phyloP scores from a whole-genome alignment of 92 coral and sea anemone genomes.

The Meandrina meandrites region DNA sequence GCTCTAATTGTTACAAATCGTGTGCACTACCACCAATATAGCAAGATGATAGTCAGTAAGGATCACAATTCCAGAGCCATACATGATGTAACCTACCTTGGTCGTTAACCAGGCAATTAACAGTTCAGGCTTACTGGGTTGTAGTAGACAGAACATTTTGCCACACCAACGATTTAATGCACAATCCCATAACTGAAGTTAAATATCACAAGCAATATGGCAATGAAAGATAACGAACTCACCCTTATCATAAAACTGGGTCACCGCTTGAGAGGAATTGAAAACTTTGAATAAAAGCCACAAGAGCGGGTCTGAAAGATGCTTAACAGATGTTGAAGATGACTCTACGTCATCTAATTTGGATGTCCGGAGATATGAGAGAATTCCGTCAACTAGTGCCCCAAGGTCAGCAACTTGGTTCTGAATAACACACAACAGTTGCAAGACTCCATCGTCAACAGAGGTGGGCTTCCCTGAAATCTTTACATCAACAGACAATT shows the following conservation, averaged over 20 bases:
- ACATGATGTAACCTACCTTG: neutral
- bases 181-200: too few species aligned
- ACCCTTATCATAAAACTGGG: slow-evolving; percentile 76
- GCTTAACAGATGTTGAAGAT: slow-evolving; percentile 11
- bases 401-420: slow-evolving; percentile 57
- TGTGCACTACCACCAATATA: too few species aligned
- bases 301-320: slow-evolving; percentile 83
- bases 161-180: neutral
- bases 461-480: slow-evolving; percentile 71
- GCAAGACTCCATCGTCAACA: slow-evolving; percentile 90
- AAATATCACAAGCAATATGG: neutral
- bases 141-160: too few species aligned
- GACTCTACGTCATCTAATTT: neutral
- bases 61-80: neutral
- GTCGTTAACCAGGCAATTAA: neutral
- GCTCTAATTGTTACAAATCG: neutral
- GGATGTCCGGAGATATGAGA: slow-evolving; percentile 35
- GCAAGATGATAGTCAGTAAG: neutral
- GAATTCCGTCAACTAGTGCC: slow-evolving; percentile 50
- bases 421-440: slow-evolving; percentile 71
- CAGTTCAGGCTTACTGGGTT: neutral
- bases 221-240: neutral
- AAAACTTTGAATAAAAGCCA: slow-evolving; percentile 80
- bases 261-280: slow-evolving; percentile 65
- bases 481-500: slow-evolving; percentile 14